Conservation (phyloP, 2,113 vertebrate species). For the Poeciliopsis turrubarensis region DNA sequence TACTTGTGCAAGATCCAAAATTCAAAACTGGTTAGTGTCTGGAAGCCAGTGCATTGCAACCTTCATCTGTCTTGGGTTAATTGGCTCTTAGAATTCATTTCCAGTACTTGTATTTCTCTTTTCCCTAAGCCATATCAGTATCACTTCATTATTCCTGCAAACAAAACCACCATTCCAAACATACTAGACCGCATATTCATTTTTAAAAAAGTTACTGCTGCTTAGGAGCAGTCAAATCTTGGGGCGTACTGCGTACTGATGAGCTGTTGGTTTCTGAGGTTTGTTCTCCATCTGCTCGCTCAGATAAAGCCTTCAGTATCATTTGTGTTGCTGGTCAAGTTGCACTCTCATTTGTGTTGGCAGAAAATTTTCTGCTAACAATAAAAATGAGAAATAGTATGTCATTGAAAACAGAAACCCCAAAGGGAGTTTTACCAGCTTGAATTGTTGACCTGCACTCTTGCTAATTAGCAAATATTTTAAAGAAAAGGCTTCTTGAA, state of each 20-base stretch:
- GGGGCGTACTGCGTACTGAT: conserved; percentile 17
- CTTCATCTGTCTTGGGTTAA: conserved; percentile 73
- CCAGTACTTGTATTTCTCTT: conserved; percentile 50
- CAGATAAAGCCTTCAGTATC: conserved; percentile 62
- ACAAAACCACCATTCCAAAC: conserved; percentile 62
- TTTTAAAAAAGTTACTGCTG: conserved; percentile 32
- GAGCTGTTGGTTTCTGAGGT: conserved; percentile 34
- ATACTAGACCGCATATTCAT: conserved; percentile 60
- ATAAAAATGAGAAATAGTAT: conserved; percentile 40
- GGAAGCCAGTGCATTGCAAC: conserved; percentile 60
- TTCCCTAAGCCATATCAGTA: conserved; percentile 63
- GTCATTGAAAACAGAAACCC: conserved; percentile 14
- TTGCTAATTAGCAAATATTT: background rate
- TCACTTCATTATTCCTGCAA: conserved; percentile 70
- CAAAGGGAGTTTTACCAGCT: background rate
- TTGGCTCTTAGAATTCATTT: conserved; percentile 77
- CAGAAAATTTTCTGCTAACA: conserved; percentile 13
- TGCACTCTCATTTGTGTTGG: conserved; percentile 18
- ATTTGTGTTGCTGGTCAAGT: conserved; percentile 35
- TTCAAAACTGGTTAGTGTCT: conserved; percentile 49
- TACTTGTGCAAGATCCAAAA: conserved; percentile 52
- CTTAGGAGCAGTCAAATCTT: conserved; percentile 23
- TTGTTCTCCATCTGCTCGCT: conserved; percentile 57
- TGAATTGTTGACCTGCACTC: conserved; percentile 4
- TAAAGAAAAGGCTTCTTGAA: background rate